Conservation (phyloP, 1,140 invertebrate species). For the Heliconius hermathena region DNA sequence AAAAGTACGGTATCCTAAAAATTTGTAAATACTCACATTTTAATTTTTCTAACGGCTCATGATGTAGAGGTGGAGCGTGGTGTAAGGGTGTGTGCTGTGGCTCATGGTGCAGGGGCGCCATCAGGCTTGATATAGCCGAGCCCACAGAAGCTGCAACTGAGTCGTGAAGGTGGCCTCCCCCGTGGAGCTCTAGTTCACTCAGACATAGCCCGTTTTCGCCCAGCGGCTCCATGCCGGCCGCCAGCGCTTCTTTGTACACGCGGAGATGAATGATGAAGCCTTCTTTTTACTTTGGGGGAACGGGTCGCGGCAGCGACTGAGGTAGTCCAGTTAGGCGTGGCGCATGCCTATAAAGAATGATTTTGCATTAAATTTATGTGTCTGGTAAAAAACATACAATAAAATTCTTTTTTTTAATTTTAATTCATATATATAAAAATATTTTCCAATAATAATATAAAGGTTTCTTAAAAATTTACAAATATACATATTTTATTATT, state of each 20-base stretch:
- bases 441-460: too few relatives aligned
- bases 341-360: constrained; percentile 48
- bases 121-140: constrained; percentile 85
- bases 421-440: too few relatives aligned
- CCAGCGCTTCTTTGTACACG: constrained; percentile 82
- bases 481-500: not conserved
- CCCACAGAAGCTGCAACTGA: constrained; percentile 85
- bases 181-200: constrained; percentile 85
- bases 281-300: constrained; percentile 46
- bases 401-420: too few relatives aligned
- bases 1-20: too few relatives aligned
- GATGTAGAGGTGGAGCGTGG: constrained; percentile 84
- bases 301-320: constrained; percentile 49
- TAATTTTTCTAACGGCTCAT: constrained; percentile 91
- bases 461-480: too few relatives aligned
- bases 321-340: constrained; percentile 35
- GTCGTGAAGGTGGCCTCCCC: constrained; percentile 77
- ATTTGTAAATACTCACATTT: constrained; percentile 85
- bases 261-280: constrained; percentile 80
- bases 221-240: constrained; percentile 84
- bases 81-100: constrained; percentile 83
- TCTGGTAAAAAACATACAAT: not conserved
- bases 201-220: constrained; percentile 86
- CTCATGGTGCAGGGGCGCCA: constrained; percentile 84
- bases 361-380: not conserved